Evolutionary conservation across 2,797 vertebrate genomes (phyloP).

Genomic region (Xiphorhynchus erythropygius): DNA sequence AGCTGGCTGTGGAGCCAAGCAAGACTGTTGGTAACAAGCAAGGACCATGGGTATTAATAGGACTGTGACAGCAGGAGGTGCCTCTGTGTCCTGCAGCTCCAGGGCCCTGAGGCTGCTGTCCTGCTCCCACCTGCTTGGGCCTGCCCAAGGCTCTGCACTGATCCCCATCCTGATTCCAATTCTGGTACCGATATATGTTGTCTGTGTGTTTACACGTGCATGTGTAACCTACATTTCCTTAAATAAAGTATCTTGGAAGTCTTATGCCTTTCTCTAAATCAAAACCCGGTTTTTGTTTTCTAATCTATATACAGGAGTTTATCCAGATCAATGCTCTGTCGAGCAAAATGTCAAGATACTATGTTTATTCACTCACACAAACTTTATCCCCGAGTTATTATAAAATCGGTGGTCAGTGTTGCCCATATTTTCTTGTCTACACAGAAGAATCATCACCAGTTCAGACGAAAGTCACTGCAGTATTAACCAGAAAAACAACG

Average conservation of each 20-base stretch:
- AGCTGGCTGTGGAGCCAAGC: not conserved
- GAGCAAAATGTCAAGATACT: not conserved
- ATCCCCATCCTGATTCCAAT: not conserved
- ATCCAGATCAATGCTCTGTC: not conserved
- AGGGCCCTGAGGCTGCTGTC: not conserved
- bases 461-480: not conserved
- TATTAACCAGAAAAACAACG: not conserved
- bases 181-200: not conserved
- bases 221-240: not conserved
- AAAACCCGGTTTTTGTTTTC: not conserved
- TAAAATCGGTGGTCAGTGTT: not conserved
- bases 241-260: not conserved
- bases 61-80: not conserved
- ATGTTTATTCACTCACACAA: not conserved
- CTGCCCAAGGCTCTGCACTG: not conserved
- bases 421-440: not conserved
- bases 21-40: not conserved
- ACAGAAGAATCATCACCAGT: not conserved
- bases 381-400: not conserved
- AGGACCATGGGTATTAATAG: not conserved
- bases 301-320: not conserved
- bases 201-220: not conserved
- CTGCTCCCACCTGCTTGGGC: not conserved
- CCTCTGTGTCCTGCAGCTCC: not conserved
- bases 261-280: not conserved